phyloP scores from a whole-genome alignment of 35 echinoderm and acorn worm species.

The Nesometra sesokonis region DNA sequence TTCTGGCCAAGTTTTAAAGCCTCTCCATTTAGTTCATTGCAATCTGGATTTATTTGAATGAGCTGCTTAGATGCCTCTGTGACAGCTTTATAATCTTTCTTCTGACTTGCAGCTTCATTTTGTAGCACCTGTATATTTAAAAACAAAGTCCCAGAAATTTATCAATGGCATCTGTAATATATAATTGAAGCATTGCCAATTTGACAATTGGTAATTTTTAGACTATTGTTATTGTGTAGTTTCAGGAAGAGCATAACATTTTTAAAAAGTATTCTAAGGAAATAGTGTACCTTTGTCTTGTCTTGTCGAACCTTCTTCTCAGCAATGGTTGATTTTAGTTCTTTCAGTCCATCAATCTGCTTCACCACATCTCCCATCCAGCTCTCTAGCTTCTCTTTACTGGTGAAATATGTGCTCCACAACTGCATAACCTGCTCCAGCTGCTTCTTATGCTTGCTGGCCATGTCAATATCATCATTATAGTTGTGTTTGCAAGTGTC shows the following conservation, averaged over 20 bases:
- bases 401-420: constrained; percentile 13
- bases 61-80: not conserved
- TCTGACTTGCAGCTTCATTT: not conserved
- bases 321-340: constrained; percentile 44
- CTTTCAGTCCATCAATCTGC: constrained; percentile 8
- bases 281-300: constrained; percentile 57
- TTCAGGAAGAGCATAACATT: too few relatives aligned
- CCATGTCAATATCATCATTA: not conserved
- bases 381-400: constrained; percentile 35
- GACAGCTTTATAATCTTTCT: not conserved
- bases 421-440: not conserved
- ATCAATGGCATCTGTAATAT: constrained; percentile 6
- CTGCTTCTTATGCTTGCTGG: too few relatives aligned
- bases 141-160: too few relatives aligned
- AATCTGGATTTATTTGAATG: not conserved
- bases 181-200: not conserved
- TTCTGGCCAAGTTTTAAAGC: not conserved
- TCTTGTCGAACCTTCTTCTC: constrained; percentile 67
- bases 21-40: not conserved
- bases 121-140: not conserved
- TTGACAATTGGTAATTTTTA: too few relatives aligned
- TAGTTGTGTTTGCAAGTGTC: not conserved
- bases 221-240: too few relatives aligned
- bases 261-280: too few relatives aligned
- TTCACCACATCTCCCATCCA: constrained; percentile 35